Percentiles rank a stretch among this genome's conserved stretches.
These are phyloP conservation scores for Drosophila dunni DNA, from an alignment of 1,140 invertebrate genomes.

Conservation along the genomic window DNA sequence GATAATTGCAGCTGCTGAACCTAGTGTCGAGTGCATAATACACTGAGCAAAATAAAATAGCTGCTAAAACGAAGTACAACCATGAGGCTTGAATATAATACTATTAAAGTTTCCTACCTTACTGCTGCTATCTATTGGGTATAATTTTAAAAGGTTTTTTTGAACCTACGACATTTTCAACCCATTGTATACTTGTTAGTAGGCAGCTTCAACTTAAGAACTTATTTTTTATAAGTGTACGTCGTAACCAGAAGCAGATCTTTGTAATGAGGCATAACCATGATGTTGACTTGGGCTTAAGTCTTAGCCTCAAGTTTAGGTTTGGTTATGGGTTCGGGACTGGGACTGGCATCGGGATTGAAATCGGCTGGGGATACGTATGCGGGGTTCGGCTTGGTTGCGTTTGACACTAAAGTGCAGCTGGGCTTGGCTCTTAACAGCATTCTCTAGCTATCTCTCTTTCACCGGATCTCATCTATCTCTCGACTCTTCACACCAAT, in stretches of 20 bases:
- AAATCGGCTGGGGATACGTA: not conserved
- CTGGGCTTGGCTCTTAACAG: constrained; percentile 65
- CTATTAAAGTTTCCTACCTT: too few relatives aligned
- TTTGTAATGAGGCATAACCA: constrained; percentile 66
- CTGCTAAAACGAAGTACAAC: too few relatives aligned
- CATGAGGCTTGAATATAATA: too few relatives aligned
- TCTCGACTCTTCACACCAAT: not conserved
- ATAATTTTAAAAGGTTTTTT: too few relatives aligned
- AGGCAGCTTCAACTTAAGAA: too few relatives aligned
- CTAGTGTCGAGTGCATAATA: not conserved
- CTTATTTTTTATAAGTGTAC: too few relatives aligned
- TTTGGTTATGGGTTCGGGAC: constrained; percentile 23
- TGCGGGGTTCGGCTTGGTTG: constrained; percentile 34
- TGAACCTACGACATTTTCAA: too few relatives aligned
- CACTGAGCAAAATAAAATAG: too few relatives aligned
- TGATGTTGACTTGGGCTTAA: constrained; percentile 24
- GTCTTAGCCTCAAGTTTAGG: constrained; percentile 14
- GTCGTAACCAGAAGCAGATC: constrained; percentile 33
- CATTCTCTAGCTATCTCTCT: constrained; percentile 1
- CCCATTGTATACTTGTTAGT: too few relatives aligned
- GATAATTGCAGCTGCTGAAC: constrained; percentile 74
- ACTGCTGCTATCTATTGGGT: too few relatives aligned
- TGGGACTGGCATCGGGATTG: not conserved
- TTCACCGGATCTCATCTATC: constrained; percentile 7
- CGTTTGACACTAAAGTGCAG: constrained; percentile 77